Evolutionary conservation across 2,797 vertebrate genomes (phyloP).

Genomic region (Myiotriccus ornatus): DNA sequence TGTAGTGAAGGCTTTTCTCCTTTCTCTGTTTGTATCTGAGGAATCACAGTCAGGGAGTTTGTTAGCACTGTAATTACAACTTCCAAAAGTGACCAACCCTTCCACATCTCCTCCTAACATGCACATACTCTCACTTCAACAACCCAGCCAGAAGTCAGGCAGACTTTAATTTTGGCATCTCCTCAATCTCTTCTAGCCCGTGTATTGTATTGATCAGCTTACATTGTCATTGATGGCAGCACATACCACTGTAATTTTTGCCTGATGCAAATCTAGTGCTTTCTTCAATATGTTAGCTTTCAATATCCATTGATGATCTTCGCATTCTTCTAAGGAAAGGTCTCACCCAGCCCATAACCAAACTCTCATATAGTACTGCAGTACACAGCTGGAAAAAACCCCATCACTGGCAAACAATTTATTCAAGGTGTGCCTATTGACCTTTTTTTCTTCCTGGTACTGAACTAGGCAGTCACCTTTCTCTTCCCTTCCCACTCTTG

Average conservation of each 20-base stretch:
- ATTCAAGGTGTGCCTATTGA: rapidly evolving
- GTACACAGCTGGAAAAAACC: background rate
- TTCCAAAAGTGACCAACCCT: background rate
- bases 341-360: background rate
- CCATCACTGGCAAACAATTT: background rate
- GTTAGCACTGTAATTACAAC: background rate
- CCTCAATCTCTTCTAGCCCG: background rate
- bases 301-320: background rate
- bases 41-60: background rate
- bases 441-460: background rate
- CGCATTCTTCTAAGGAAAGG: background rate
- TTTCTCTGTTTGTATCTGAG: background rate
- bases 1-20: background rate
- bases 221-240: background rate
- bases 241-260: background rate
- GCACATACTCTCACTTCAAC: background rate
- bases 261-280: background rate
- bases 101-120: background rate
- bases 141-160: background rate
- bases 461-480: background rate
- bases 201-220: background rate
- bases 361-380: background rate
- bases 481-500: background rate
- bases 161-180: background rate
- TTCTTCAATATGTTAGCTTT: background rate